Conservation (phyloP, 2,113 vertebrate species). For the Strix uralensis region DNA sequence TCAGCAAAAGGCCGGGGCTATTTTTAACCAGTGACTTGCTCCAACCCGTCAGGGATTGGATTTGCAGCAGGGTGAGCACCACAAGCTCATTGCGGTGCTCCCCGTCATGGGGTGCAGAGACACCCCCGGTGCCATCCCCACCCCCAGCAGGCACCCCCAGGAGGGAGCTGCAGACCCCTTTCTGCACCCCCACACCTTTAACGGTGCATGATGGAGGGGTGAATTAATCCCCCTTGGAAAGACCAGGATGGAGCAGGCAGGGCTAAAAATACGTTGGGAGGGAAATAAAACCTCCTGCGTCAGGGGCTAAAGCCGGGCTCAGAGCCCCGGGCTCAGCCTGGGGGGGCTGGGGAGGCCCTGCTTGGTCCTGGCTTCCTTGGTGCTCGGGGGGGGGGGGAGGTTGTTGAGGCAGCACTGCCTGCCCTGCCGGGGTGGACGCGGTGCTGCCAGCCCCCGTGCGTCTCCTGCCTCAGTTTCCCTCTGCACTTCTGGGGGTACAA, state of each 20-base stretch:
- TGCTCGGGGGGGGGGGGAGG: background rate
- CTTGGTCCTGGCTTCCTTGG: background rate
- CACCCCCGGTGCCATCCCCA: accelerated
- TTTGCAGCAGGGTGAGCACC: background rate
- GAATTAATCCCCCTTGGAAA: background rate
- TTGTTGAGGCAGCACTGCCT: background rate
- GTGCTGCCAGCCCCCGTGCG: accelerated
- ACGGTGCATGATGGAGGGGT: accelerated
- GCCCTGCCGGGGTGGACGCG: accelerated
- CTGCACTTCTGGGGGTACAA: background rate
- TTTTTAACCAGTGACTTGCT: constrained; percentile 23
- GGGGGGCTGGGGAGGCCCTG: background rate
- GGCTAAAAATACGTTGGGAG: constrained; percentile 29
- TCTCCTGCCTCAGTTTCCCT: constrained; percentile 6
- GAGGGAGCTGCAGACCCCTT: background rate
- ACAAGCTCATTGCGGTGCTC: accelerated
- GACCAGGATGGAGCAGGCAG: background rate
- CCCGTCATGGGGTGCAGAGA: background rate
- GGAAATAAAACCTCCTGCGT: constrained; percentile 42
- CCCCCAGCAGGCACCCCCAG: accelerated
- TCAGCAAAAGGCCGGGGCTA: background rate
- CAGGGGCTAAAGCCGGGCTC: background rate
- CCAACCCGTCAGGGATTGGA: background rate
- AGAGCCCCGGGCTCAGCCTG: accelerated
- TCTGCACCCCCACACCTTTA: background rate